Evolutionary conservation across 2,888 invertebrate genomes (phyloP).

Genomic region (Apotomis turbidana): DNA sequence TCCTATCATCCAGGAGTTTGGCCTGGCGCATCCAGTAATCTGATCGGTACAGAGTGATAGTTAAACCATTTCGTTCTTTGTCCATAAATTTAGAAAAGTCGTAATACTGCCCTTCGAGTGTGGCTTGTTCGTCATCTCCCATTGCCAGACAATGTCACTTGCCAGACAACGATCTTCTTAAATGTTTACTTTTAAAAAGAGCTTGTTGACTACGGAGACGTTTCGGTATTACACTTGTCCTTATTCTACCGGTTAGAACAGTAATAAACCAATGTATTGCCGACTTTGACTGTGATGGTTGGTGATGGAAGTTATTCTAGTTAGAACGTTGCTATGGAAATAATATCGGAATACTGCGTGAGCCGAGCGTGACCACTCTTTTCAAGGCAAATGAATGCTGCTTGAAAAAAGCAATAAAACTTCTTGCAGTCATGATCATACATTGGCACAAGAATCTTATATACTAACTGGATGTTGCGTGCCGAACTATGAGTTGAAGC

Average conservation of each 20-base stretch:
- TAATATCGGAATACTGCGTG: background rate
- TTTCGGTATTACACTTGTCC: background rate
- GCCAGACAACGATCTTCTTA: conserved; percentile 2
- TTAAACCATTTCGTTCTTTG: conserved; percentile 60
- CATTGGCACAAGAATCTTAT: no score
- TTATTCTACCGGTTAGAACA: no score
- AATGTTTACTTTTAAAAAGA: background rate
- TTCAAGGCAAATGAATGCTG: no score
- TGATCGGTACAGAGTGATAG: conserved; percentile 64
- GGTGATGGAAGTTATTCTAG: background rate
- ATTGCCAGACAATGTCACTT: conserved; percentile 46
- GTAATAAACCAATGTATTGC: no score
- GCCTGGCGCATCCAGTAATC: conserved; percentile 76
- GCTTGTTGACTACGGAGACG: background rate
- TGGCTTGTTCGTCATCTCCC: conserved; percentile 68
- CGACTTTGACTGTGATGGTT: background rate
- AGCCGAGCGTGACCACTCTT: no score
- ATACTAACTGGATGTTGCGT: no score
- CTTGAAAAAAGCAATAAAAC: no score
- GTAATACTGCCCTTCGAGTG: conserved; percentile 66
- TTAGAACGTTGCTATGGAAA: conserved; percentile 20
- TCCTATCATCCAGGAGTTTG: conserved; percentile 68
- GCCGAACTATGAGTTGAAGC: no score
- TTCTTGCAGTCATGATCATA: no score
- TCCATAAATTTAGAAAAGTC: conserved; percentile 62